Evolutionary conservation across 2,113 vertebrate genomes (phyloP).

Genomic region (Actenoides lindsayi): DNA sequence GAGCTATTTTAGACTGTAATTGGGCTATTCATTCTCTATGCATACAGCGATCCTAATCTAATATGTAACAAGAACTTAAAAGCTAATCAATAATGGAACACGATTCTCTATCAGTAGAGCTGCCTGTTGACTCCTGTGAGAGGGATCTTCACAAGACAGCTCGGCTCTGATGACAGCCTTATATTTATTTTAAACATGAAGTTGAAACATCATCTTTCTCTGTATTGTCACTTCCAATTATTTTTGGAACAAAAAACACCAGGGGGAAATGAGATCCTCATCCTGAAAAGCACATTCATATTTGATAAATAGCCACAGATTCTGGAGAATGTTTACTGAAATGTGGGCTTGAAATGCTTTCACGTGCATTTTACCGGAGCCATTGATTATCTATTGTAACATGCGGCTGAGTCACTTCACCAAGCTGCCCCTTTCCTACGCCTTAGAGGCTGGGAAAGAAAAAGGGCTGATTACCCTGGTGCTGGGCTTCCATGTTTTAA

Average conservation of each 20-base stretch:
- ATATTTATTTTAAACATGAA: slow-evolving; percentile 78
- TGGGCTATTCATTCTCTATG: slow-evolving; percentile 66
- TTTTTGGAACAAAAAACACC: slow-evolving; percentile 65
- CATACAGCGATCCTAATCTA: slow-evolving; percentile 71
- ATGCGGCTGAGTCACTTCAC: slow-evolving; percentile 11
- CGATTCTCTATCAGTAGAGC: slow-evolving; percentile 61
- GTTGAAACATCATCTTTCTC: slow-evolving; percentile 72
- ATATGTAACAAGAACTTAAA: slow-evolving; percentile 78
- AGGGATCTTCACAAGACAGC: slow-evolving; percentile 57
- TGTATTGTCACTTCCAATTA: slow-evolving; percentile 78
- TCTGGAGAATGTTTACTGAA: slow-evolving; percentile 68
- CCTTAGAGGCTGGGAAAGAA: not conserved
- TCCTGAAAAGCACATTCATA: slow-evolving; percentile 69
- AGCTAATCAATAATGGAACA: slow-evolving; percentile 80
- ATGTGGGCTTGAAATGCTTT: slow-evolving; percentile 49
- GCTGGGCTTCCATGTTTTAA: not conserved
- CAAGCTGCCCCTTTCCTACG: not conserved
- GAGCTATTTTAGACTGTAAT: slow-evolving; percentile 61
- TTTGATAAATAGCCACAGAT: slow-evolving; percentile 75
- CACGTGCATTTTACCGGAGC: slow-evolving; percentile 4
- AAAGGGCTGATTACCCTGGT: not conserved
- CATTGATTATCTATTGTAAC: slow-evolving; percentile 51
- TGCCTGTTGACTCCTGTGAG: slow-evolving; percentile 56
- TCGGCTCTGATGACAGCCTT: slow-evolving; percentile 66
- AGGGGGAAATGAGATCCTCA: slow-evolving; percentile 54